Base-by-base conservation (phyloP, 2,797 vertebrate species). In the Acrossocheilus fasciatus region DNA sequence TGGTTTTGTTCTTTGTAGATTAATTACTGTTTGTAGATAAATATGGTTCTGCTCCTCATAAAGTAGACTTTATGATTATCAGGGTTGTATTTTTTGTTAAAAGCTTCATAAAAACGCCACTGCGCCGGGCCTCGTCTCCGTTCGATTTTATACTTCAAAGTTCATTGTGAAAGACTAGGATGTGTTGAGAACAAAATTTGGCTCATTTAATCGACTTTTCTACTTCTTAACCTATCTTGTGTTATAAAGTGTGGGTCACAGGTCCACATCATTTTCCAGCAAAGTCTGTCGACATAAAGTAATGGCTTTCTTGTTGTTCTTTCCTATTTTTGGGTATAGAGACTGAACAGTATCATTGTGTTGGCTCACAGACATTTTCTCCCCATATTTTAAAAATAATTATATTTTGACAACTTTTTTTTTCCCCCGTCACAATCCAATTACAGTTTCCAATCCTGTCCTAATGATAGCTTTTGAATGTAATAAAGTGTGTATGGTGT, bases 351-450 rank as follows among this genome's bases (percentile, higher is more conserved):
- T 93, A 92, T 92, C 92, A 93, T 93, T 92, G 92, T 94, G 92
- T 86, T 89, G 86, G 92, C 91, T 89, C 43, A 91, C 91, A 91
- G 92, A 88, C 85, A 6, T 91, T 91, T 89, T 83, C 74, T 86
- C 92, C 91, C 91, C 86, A 80, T 92, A 93, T 90, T 93, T 94
- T 93, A 92, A 92, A 92, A 93, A 93, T 95, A 96, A 96, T 96
- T 96, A 93, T 96, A 93, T 96, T 96, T 95, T 95, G 94, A 95
- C 94, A 94, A 95, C 93, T 95, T 93, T 95, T 89, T 26, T 92
- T 82, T 14, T 26, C 6, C 93, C 93, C 93, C 92, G 93, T 92
- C 89, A 87, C 88, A 90, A 87, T 92, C 92, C 95, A 93, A 94
- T 95, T 95, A 94, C 93, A 95, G 94, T 93, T 93, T 95, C 92